Evolutionary conservation across 2,113 vertebrate species (phyloP), one percentile per base, ranked within the genome.

Genomic region (Pungitius pungitius): DNA sequence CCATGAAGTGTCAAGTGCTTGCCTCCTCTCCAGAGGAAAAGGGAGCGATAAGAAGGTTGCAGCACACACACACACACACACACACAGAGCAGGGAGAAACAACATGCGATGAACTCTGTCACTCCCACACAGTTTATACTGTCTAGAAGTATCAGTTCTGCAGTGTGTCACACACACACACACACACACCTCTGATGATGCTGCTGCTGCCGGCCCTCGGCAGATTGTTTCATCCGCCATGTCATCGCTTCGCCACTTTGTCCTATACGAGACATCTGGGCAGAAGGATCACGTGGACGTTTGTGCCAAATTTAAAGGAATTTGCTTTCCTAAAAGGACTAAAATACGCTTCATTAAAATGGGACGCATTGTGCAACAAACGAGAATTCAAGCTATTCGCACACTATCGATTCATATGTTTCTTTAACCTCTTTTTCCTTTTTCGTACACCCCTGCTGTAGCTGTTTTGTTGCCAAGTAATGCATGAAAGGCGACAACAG

Each of bases 1-100:
- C 78, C 61, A 69, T 88, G 77, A 82, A 72, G 77, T 81, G 77
- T 84, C 79, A 80, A 87, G 75, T 42, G 58, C 45, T 66, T 73
- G 30, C 24, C 37, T 77, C 26, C 24, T 74, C 73, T 82, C 71
- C 40, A 58, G 71, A 80, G 59, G 26, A 35, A 80, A 75, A n/a
- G n/a, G 49, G 8, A 30, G 47, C 51, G 69, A 78, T 80, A 59
- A 60, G 59, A 47, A 66, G 66, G 75, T 52, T 42, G 69, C 27
- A 57, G 42, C 40, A 42, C 43, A 45, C 47, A 22, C 47, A 49
- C 47, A 52, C 49, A 22, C 49, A 13, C 22, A 52, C 49, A 49
- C 47, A n/a, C 47, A 13, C n/a, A 9, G 47, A 49, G 8, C 9
- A 49, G 47, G 47, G 47, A 49, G 47, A n/a, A 22, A 49, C 47